Conservation (phyloP, 2,888 invertebrate species). For the Pterobdella sp. region DNA sequence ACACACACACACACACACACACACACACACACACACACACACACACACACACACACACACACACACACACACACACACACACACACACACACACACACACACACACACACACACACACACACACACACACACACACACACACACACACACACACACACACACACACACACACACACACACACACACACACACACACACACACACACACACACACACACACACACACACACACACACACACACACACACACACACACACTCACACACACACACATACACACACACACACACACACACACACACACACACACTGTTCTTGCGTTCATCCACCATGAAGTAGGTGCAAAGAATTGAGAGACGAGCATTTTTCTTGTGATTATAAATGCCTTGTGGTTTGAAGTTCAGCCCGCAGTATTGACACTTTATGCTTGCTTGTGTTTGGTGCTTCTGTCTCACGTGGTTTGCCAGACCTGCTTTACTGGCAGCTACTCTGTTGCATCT, state of each 20-base stretch:
- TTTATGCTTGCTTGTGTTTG: too few species aligned
- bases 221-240: conserved; percentile 9
- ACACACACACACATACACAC: conserved; percentile 6
- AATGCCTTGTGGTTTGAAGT: too few species aligned
- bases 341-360: too few species aligned
- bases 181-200: conserved; percentile 8
- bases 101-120: conserved; percentile 8
- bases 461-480: too few species aligned
- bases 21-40: conserved; percentile 8
- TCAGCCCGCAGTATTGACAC: too few species aligned
- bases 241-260: neutral
- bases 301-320: too few species aligned
- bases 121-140: conserved; percentile 8
- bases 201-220: conserved; percentile 8
- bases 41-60: conserved; percentile 8
- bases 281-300: conserved; percentile 2
- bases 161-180: conserved; percentile 8
- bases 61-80: conserved; percentile 8
- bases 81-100: conserved; percentile 8
- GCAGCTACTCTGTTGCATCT: too few species aligned
- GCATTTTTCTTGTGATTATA: too few species aligned
- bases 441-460: too few species aligned
- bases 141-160: conserved; percentile 8
- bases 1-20: conserved; percentile 8
- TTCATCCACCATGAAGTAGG: too few species aligned